Conservation (phyloP, 2,888 invertebrate genomes). For the Mimumesa dahlbomi region DNA sequence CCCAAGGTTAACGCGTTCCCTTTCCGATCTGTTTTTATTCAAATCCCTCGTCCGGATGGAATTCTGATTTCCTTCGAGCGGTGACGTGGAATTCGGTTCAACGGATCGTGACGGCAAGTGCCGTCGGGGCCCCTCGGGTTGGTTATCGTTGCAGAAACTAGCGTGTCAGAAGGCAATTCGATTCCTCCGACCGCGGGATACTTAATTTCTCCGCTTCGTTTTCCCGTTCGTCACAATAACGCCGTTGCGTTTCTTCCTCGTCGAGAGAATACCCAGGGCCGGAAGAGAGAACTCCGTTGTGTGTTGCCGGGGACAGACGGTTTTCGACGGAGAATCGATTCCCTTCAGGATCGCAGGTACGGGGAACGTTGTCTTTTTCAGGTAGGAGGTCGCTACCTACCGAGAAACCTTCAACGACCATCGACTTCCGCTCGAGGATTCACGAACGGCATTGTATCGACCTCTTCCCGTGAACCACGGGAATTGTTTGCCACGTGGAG, state of each 20-base stretch:
- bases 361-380: conserved; percentile 38
- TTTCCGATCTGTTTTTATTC: conserved; percentile 31
- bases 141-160: conserved; percentile 15
- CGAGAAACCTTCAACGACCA: conserved; percentile 52
- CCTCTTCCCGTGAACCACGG: too few species aligned
- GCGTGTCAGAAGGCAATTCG: conserved; percentile 47
- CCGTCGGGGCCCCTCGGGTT: neutral
- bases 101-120: conserved; percentile 20
- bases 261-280: conserved; percentile 3
- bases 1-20: conserved; percentile 46
- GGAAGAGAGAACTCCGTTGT: neutral
- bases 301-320: neutral
- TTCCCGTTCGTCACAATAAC: conserved; percentile 29
- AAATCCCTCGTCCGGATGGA: conserved; percentile 11
- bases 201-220: conserved; percentile 40
- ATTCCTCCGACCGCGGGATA: conserved; percentile 18
- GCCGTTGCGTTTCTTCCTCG: neutral
- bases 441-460: conserved; percentile 46
- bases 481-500: too few species aligned
- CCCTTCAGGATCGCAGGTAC: conserved; percentile 26
- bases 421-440: conserved; percentile 50
- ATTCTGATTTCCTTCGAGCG: neutral
- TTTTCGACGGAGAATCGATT: conserved; percentile 18
- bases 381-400: conserved; percentile 46
- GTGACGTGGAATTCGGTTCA: neutral